phyloP scores from a whole-genome alignment of 2,888 invertebrate genomes.

The Heterodera filipjevi region DNA sequence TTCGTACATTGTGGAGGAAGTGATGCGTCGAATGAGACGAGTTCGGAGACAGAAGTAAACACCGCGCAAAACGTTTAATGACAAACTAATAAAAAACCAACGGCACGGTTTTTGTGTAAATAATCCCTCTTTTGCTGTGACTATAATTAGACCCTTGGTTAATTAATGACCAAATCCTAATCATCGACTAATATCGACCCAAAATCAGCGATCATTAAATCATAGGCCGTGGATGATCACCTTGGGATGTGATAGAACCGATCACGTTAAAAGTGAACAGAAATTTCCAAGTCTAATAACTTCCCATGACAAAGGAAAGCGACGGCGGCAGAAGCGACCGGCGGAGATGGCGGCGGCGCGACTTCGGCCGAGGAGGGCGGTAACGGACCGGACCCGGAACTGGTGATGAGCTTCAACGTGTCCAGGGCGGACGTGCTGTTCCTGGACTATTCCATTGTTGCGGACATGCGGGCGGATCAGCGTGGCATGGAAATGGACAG shows the following conservation, averaged over 20 bases:
- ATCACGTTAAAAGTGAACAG: too few relatives aligned
- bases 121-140: too few relatives aligned
- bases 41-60: slow-evolving; percentile 14
- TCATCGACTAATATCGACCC: too few relatives aligned
- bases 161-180: too few relatives aligned
- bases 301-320: neutral
- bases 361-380: neutral
- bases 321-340: neutral
- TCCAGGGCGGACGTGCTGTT: slow-evolving; percentile 53
- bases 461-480: slow-evolving; percentile 43
- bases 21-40: slow-evolving; percentile 42
- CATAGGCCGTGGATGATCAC: too few relatives aligned
- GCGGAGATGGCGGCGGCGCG: neutral
- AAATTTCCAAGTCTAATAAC: too few relatives aligned
- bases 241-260: too few relatives aligned
- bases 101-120: too few relatives aligned
- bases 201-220: too few relatives aligned
- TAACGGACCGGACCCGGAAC: slow-evolving; percentile 13
- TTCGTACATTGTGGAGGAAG: slow-evolving; percentile 52
- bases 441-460: slow-evolving; percentile 57
- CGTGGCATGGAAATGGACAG: slow-evolving; percentile 57
- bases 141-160: too few relatives aligned
- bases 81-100: too few relatives aligned
- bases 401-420: slow-evolving; percentile 46
- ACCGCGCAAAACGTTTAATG: neutral